Percentiles rank a stretch among this genome's conserved stretches.
Conservation (phyloP, 2,888 invertebrate species). For the Pemphredon lugubris region DNA sequence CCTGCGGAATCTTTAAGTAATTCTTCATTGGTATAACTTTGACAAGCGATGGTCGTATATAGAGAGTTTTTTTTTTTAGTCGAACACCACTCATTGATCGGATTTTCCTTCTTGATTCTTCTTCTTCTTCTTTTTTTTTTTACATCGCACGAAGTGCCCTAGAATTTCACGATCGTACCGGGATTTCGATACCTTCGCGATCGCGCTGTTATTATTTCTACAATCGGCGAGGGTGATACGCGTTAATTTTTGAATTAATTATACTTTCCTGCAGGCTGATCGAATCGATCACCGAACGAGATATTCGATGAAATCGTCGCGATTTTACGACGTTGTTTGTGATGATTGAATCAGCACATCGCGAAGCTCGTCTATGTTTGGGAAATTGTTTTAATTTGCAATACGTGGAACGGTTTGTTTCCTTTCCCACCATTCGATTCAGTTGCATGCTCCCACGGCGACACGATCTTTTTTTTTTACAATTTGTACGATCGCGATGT, state of each 20-base stretch:
- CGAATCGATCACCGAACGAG: conserved; percentile 7
- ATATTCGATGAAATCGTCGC: not conserved
- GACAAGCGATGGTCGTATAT: not conserved
- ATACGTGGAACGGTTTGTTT: not conserved
- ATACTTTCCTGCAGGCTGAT: conserved; percentile 5
- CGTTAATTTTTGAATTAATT: conserved; percentile 14
- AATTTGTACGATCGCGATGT: conserved; percentile 5
- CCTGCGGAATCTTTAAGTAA: conserved; percentile 3
- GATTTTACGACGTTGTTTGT: too few species aligned
- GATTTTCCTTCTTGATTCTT: too few species aligned
- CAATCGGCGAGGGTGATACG: not conserved
- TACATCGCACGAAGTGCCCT: too few species aligned
- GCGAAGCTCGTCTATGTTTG: too few species aligned
- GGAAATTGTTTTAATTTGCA: too few species aligned
- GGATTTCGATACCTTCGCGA: not conserved
- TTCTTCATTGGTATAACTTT: not conserved
- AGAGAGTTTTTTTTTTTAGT: too few species aligned
- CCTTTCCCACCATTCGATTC: not conserved
- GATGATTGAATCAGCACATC: too few species aligned
- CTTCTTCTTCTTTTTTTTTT: too few species aligned
- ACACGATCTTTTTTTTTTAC: conserved; percentile 7
- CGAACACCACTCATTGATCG: too few species aligned
- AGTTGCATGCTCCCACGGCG: conserved; percentile 9
- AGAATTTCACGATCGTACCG: not conserved
- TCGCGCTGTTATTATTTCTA: conserved; percentile 3